Evolutionary conservation across 2,113 vertebrate genomes (phyloP).

Genomic region (Percina caprodes): DNA sequence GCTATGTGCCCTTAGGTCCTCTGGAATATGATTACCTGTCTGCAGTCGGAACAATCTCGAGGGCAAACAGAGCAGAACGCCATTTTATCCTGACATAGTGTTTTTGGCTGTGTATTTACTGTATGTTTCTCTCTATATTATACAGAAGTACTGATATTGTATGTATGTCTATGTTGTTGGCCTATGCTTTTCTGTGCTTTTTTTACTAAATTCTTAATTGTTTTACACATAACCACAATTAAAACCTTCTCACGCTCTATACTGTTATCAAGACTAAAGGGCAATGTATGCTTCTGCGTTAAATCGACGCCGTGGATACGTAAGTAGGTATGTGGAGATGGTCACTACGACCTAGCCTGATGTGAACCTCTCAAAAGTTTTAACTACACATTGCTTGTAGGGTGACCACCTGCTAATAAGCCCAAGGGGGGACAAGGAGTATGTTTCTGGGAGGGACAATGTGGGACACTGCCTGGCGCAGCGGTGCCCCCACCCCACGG

Average conservation of each 20-base stretch:
- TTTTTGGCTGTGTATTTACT: slow-evolving; percentile 15
- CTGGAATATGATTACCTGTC: slow-evolving; percentile 59
- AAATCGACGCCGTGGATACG: too few species aligned
- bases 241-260: not conserved
- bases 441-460: too few species aligned
- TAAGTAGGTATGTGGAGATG: too few species aligned
- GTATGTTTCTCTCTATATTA: not conserved
- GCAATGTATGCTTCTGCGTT: too few species aligned
- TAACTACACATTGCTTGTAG: too few species aligned
- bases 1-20: slow-evolving; percentile 50
- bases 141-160: not conserved
- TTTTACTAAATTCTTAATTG: slow-evolving; percentile 36
- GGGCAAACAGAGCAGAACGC: slow-evolving; percentile 44
- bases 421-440: too few species aligned
- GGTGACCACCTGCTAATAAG: too few species aligned
- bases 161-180: not conserved
- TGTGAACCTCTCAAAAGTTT: too few species aligned
- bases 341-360: too few species aligned
- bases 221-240: not conserved
- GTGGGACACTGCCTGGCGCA: too few species aligned
- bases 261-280: not conserved
- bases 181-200: not conserved
- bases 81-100: slow-evolving; percentile 26
- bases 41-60: slow-evolving; percentile 55
- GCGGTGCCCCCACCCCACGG: too few species aligned